Evolutionary conservation across 37 sponge, comb jelly and placozoan species (phyloP), one percentile per base, ranked within the genome.

Genomic region (Dysidea cf. avara): DNA sequence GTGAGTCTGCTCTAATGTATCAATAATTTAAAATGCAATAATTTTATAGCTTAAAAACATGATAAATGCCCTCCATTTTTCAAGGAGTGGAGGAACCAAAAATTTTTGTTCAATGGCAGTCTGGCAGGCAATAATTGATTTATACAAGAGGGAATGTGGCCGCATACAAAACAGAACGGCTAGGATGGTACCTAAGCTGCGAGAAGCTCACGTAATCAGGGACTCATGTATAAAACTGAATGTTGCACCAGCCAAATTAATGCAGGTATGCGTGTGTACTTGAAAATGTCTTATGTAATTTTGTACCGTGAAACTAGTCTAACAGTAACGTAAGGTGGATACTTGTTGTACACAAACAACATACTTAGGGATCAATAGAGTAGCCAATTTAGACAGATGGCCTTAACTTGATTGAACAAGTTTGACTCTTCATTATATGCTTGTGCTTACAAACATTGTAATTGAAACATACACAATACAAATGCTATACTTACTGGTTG

Each of bases 11-110:
- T 11, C 14, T 58, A 14, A 28, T n/a, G 60, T 58, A 7, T 14
- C 14, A 58, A n/a, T 18, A 58, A 7, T 28, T 18, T 58, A n/a
- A n/a, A 11, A n/a, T 18, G 9, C 25, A 7, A 9, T 58, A 28
- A 30, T n/a, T 58, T 16, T 35, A 64, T 37, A 37, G 66, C 66
- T 64, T 21, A 64, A 64, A 39, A 64, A 64, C 29, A 64, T 64
- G 66, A 32, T 64, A 12, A 64, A 64, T 64, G 66, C 66, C 12
- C 20, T 64, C 14, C 20, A 20, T 24, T 64, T 39, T 12, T 64
- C 66, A 34, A 7, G 16, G 34, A 11, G 7, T 20, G 13, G 40
- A 20, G 66, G 66, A 11, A 64, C 28, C 28, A 64, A 64, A 21
- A 12, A 20, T 18, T 35, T 37, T 7, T 20, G 20, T 9, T 12